These are phyloP conservation scores for Astreopora myriophthalma DNA, from an alignment of 64 coral and sea anemone genomes.

Conservation along the genomic window DNA sequence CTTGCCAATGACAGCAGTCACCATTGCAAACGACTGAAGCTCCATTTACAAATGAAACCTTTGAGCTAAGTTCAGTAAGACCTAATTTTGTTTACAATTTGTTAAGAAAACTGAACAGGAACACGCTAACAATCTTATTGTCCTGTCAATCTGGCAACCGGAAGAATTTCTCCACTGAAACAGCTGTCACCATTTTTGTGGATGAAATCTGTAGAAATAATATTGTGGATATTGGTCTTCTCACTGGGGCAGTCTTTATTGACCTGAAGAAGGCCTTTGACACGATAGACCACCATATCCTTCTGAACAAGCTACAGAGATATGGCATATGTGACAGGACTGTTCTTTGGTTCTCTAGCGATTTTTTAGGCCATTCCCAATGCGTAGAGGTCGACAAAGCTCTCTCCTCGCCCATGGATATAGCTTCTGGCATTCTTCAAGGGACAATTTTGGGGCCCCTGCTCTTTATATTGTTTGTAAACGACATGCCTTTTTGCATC, in stretches of 20 bases:
- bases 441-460: conserved; percentile 30
- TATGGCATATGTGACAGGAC: not conserved
- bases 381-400: conserved; percentile 1
- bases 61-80: too few relatives aligned
- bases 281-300: not conserved
- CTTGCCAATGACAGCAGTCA: too few relatives aligned
- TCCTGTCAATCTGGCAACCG: conserved; percentile 17
- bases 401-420: not conserved
- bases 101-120: not conserved
- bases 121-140: not conserved
- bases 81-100: not conserved
- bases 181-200: not conserved
- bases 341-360: too few relatives aligned
- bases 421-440: conserved; percentile 31
- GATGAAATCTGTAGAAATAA: not conserved
- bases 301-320: not conserved
- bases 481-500: not conserved
- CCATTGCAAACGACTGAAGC: too few relatives aligned
- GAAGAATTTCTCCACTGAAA: not conserved
- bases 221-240: not conserved
- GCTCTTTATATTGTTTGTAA: conserved; percentile 36
- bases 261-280: conserved; percentile 5
- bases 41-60: too few relatives aligned
- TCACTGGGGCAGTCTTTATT: conserved; percentile 2
- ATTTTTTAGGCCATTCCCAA: conserved; percentile 5